Evolutionary conservation across 2,888 invertebrate genomes (phyloP), one percentile per base, ranked within the genome.

Genomic region (Deilephila porcellus): DNA sequence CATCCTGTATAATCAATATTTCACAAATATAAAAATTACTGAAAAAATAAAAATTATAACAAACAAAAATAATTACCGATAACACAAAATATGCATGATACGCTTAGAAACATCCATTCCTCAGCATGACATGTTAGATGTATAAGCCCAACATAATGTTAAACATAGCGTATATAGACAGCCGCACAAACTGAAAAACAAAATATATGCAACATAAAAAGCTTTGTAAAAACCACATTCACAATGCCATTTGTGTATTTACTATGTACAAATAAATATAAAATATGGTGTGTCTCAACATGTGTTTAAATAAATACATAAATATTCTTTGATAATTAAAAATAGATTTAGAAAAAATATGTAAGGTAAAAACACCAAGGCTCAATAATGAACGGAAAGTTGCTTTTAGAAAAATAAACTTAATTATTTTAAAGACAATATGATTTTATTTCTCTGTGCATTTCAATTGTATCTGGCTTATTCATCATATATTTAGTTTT

Each of bases 121-220:
- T 75, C 79, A 72, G 62, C 67, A 72, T 75, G 70, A 71, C 63
- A 71, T 71, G 71, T 63, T 53, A n/a, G 67, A 73, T 76, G 75
- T 77, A 78, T 75, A 75, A 81, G 80, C 78, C 77, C 81, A 85
- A 84, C 76, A 60, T 76, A 81, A 82, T 76, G 80, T 82, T 83
- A 83, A 81, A 75, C 79, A 77, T 78, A 74, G 71, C 71, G 76
- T 73, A 76, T 71, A 62, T 74, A 79, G 72, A 76, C 78, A 0
- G 76, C 81, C 77, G 80, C 77, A 72, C 60, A 81, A 81, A 83
- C 84, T 84, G 82, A 81, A 86, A 85, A 81, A 79, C 45, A 67
- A 74, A 45, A 76, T 79, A 71, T 74, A 80, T 63, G 81, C 72
- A 84, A 82, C 75, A 80, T 76, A 79, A 80, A 81, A 81, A 82